Conservation (phyloP, 1,140 invertebrate genomes). For the Thalassaphorura encarpata region DNA sequence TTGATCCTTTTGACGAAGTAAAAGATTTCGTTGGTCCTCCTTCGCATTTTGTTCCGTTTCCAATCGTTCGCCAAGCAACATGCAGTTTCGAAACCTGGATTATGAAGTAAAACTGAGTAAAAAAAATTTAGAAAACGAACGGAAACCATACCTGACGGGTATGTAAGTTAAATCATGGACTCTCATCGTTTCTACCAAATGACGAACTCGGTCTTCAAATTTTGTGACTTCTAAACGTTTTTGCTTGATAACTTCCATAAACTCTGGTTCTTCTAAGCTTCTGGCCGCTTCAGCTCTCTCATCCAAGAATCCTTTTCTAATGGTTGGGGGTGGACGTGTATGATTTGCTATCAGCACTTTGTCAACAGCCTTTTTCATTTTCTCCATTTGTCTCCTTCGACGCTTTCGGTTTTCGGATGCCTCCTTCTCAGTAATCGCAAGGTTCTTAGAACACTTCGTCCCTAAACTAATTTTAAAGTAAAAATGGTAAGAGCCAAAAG, state of each 20-base stretch:
- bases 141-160: conserved; percentile 10
- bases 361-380: conserved; percentile 31
- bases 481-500: too few relatives aligned
- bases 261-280: neutral
- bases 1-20: conserved; percentile 24
- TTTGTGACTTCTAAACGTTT: conserved; percentile 22
- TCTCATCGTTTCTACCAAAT: conserved; percentile 28
- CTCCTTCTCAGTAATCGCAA: conserved; percentile 24
- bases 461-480: conserved; percentile 10
- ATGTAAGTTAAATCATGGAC: conserved; percentile 28
- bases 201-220: conserved; percentile 21
- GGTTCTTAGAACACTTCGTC: conserved; percentile 24
- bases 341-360: conserved; percentile 25
- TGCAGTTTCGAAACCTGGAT: conserved; percentile 19
- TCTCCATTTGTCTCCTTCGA: conserved; percentile 24
- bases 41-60: conserved; percentile 1
- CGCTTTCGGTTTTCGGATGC: conserved; percentile 21
- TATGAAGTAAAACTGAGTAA: neutral
- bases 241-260: conserved; percentile 9
- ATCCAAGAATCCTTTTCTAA: neutral
- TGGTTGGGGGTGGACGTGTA: neutral
- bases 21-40: conserved; percentile 12
- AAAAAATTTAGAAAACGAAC: neutral
- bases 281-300: neutral
- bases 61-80: conserved; percentile 15